Evolutionary conservation across 2,113 vertebrate species (phyloP).

Genomic region (Elaphurus davidianus): DNA sequence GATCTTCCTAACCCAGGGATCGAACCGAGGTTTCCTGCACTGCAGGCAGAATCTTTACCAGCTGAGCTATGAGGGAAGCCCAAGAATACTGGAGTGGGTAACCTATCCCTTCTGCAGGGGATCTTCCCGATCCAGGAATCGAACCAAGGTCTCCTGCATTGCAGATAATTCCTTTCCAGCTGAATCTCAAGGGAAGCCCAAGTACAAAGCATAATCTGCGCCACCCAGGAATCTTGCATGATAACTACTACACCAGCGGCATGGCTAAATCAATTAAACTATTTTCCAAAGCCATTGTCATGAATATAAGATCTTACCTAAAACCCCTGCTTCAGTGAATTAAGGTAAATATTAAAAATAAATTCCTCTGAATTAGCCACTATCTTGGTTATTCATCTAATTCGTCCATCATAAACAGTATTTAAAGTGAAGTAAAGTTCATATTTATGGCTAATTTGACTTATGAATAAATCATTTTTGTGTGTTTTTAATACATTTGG

Average conservation of each 20-base stretch:
- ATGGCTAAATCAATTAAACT: neutral
- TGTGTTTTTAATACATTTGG: neutral
- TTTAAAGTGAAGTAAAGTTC: neutral
- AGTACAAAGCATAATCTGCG: neutral
- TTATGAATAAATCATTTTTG: neutral
- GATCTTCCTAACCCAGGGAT: neutral
- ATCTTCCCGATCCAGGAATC: neutral
- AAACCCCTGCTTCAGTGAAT: neutral
- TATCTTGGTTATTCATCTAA: neutral
- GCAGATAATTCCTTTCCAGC: neutral
- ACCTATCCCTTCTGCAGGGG: neutral
- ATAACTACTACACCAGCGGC: neutral
- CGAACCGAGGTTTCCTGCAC: neutral
- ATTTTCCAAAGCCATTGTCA: neutral
- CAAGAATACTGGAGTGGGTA: neutral
- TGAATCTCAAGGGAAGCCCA: neutral
- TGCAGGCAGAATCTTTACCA: neutral
- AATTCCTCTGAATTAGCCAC: conserved; percentile 14
- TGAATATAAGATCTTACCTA: neutral
- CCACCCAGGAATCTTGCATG: neutral
- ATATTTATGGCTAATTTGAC: neutral
- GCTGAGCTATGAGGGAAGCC: neutral
- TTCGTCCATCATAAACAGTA: neutral
- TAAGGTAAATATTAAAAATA: conserved; percentile 16
- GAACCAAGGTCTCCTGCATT: neutral